Evolutionary conservation across 1,140 invertebrate genomes (phyloP), one percentile per base, ranked within the genome.

Genomic region (Cecropterus lyciades): DNA sequence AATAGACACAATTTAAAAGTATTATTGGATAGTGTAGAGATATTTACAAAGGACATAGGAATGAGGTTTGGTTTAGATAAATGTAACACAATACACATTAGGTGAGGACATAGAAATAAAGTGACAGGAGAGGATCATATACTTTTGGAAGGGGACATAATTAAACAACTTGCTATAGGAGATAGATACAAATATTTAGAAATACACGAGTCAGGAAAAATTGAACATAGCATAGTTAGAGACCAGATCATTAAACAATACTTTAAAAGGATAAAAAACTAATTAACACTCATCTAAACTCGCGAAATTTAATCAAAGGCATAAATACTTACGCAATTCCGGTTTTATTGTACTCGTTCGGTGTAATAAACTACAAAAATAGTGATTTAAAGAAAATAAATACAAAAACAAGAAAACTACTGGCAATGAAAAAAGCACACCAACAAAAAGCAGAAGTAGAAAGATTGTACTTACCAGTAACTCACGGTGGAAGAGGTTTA

Each of bases 361-460:
- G 73, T 9, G 56, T 76, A 0, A 62, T 72, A 11, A 69, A 70
- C 7, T 74, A 63, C 40, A 74, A 70, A 66, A 62, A n/a, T 30
- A 64, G 6, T 3, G 72, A 74, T 52, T 33, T 74, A 37, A 66
- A 52, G 9, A 65, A 62, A 27, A 68, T 74, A 52, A 56, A 74
- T 52, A 42, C 40, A 13, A 70, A 74, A 57, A 68, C 65, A 1
- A 68, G 68, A 27, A 74, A 70, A 53, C 0, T 70, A n/a, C 13
- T 68, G 10, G 37, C 51, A 33, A 48, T 70, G 8, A 74, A 70
- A 8, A 65, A 74, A 37, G 65, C 48, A n/a, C 69, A 70, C 17
- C 64, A 67, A 33, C 65, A 72, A 43, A 72, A 72, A 55, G 70
- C 70, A 51, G 70, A 69, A 16, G 43, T 72, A 27, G 56, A 70